Evolutionary conservation across 2,888 invertebrate genomes (phyloP).

Genomic region (Nowickia ferox): DNA sequence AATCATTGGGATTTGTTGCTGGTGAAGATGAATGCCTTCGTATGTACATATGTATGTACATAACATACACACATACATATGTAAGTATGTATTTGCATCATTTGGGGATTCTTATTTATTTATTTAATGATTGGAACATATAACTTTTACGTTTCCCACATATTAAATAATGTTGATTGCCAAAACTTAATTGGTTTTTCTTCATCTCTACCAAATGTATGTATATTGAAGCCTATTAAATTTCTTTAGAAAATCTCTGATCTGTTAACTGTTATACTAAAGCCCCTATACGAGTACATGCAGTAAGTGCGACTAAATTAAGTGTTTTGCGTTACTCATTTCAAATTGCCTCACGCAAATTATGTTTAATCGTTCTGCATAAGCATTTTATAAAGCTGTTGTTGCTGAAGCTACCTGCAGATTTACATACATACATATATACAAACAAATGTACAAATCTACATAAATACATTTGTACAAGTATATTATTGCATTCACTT

Average conservation of each 20-base stretch:
- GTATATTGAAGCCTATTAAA: slow-evolving; percentile 5
- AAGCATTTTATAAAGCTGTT: not conserved
- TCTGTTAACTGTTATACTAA: not conserved
- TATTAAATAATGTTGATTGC: slow-evolving; percentile 24
- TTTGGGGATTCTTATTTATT: slow-evolving; percentile 25
- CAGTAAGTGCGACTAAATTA: slow-evolving; percentile 77
- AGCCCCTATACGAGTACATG: not conserved
- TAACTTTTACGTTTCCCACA: slow-evolving; percentile 29
- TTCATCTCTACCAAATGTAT: not conserved
- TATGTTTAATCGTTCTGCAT: slow-evolving; percentile 42
- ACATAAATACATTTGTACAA: not conserved
- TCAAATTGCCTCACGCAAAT: slow-evolving; percentile 70
- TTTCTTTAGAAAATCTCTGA: not conserved
- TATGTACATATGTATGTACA: too few species aligned
- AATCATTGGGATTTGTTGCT: slow-evolving; percentile 31
- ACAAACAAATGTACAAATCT: too few species aligned
- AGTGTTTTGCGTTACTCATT: slow-evolving; percentile 68
- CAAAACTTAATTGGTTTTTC: slow-evolving; percentile 38
- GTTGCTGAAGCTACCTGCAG: slow-evolving; percentile 17
- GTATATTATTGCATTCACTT: not conserved
- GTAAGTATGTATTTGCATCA: not conserved
- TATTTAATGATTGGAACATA: slow-evolving; percentile 40
- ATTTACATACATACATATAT: not conserved
- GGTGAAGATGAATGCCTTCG: not conserved
- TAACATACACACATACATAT: too few species aligned